These are phyloP conservation scores for Euwallacea similis DNA, from an alignment of 1,140 invertebrate genomes.

Conservation along the genomic window DNA sequence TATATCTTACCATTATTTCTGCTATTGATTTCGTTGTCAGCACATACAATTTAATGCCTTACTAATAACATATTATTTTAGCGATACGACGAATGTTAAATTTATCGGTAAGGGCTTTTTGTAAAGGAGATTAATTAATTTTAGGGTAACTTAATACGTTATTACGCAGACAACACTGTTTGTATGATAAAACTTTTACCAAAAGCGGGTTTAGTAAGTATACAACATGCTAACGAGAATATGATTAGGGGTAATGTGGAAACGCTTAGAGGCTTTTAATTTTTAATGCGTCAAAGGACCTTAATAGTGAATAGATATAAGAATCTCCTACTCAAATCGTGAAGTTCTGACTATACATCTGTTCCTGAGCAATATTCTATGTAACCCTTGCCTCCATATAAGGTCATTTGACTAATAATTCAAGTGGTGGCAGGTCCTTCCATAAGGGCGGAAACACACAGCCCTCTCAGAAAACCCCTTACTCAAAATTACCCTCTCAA, in stretches of 20 bases:
- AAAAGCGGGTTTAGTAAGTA: slow-evolving; percentile 20
- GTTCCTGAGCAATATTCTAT: too few relatives aligned
- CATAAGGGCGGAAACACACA: background rate
- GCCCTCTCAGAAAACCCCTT: slow-evolving; percentile 7
- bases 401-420: background rate
- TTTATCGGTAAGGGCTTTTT: slow-evolving; percentile 28
- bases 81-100: slow-evolving; percentile 29
- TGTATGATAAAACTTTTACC: slow-evolving; percentile 22
- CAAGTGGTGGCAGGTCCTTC: background rate
- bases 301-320: too few relatives aligned
- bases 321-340: too few relatives aligned
- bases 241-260: slow-evolving; percentile 14
- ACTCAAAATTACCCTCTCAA: slow-evolving; percentile 25
- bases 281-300: too few relatives aligned
- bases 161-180: slow-evolving; percentile 26
- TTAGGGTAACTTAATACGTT: slow-evolving; percentile 23
- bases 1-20: slow-evolving; percentile 25
- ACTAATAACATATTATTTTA: slow-evolving; percentile 33
- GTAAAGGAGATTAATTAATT: slow-evolving; percentile 30
- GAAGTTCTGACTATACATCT: too few relatives aligned
- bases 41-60: slow-evolving; percentile 27
- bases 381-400: too few relatives aligned
- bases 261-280: background rate
- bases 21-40: slow-evolving; percentile 34
- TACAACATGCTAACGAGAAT: slow-evolving; percentile 20